Conservation (phyloP, 2,888 invertebrate genomes). For the Siphonodentalium dalli region DNA sequence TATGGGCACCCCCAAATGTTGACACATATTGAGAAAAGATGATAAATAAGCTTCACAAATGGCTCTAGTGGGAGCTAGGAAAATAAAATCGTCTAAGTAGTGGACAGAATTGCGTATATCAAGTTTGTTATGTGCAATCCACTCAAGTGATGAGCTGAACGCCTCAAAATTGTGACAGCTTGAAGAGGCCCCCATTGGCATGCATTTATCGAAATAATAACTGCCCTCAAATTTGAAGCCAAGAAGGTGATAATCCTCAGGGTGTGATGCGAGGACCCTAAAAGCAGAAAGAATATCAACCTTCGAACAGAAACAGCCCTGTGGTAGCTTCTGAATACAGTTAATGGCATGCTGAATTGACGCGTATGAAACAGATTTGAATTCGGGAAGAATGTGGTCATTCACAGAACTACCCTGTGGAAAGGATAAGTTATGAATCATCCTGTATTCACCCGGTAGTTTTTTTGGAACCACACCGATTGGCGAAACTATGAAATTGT, state of each 20-base stretch:
- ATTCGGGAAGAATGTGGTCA: conserved; percentile 7
- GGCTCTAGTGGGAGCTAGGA: no score
- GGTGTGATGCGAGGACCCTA: conserved; percentile 17
- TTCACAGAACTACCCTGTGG: conserved; percentile 20
- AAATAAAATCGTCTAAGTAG: no score
- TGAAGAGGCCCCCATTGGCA: conserved; percentile 16
- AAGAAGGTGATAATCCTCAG: conserved; percentile 13
- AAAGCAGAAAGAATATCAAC: conserved; percentile 19
- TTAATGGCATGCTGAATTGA: conserved; percentile 16
- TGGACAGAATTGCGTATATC: no score
- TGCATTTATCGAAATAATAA: conserved; percentile 19
- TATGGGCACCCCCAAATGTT: no score
- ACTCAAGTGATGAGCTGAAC: conserved; percentile 17
- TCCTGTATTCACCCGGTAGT: conserved; percentile 5
- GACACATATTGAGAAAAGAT: no score
- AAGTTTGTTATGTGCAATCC: conserved; percentile 5
- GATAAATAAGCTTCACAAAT: no score
- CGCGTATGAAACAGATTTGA: conserved; percentile 11
- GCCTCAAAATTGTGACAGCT: conserved; percentile 15
- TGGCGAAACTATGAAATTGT: conserved; percentile 9
- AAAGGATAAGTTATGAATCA: conserved; percentile 19
- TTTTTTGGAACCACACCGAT: conserved; percentile 23
- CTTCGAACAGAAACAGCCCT: conserved; percentile 6
- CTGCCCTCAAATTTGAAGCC: conserved; percentile 14
- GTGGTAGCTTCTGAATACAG: conserved; percentile 3